Evolutionary conservation across 2,113 vertebrate species (phyloP).

Genomic region (Pachypanchax playfairii): DNA sequence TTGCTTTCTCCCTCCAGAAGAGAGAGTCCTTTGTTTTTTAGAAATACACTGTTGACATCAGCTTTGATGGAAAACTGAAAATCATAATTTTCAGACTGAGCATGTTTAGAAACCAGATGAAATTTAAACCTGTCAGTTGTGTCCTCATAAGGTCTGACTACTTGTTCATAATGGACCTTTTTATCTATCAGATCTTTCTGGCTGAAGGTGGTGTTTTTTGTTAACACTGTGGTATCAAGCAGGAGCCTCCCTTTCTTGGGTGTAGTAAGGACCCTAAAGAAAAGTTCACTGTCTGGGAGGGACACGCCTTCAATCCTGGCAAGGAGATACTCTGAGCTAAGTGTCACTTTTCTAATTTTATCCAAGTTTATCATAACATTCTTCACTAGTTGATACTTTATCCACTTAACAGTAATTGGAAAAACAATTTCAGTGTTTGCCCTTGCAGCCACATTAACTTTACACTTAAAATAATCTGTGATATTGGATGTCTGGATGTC

Average conservation of each 20-base stretch:
- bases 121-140: slow-evolving; percentile 85
- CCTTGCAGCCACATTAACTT: slow-evolving; percentile 80
- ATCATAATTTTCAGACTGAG: slow-evolving; percentile 81
- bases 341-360: slow-evolving; percentile 78
- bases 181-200: slow-evolving; percentile 82
- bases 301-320: slow-evolving; percentile 71
- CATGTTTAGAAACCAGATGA: slow-evolving; percentile 83
- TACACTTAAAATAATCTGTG: slow-evolving; percentile 86
- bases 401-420: slow-evolving; percentile 83
- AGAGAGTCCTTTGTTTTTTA: slow-evolving; percentile 84
- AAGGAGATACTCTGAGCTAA: slow-evolving; percentile 82
- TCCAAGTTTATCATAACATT: slow-evolving; percentile 80
- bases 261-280: slow-evolving; percentile 82
- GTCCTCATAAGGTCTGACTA: slow-evolving; percentile 75
- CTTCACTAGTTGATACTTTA: slow-evolving; percentile 81
- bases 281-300: slow-evolving; percentile 78
- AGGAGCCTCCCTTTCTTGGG: slow-evolving; percentile 86
- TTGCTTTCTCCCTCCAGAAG: slow-evolving; percentile 88
- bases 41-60: slow-evolving; percentile 77
- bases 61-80: slow-evolving; percentile 87
- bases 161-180: slow-evolving; percentile 83
- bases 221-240: slow-evolving; percentile 77
- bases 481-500: slow-evolving; percentile 80
- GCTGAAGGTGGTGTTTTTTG: slow-evolving; percentile 83
- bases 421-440: slow-evolving; percentile 81